Evolutionary conservation across 1,140 invertebrate species (phyloP), one percentile per base, ranked within the genome.

Genomic region (Drosophila parabipectinata): DNA sequence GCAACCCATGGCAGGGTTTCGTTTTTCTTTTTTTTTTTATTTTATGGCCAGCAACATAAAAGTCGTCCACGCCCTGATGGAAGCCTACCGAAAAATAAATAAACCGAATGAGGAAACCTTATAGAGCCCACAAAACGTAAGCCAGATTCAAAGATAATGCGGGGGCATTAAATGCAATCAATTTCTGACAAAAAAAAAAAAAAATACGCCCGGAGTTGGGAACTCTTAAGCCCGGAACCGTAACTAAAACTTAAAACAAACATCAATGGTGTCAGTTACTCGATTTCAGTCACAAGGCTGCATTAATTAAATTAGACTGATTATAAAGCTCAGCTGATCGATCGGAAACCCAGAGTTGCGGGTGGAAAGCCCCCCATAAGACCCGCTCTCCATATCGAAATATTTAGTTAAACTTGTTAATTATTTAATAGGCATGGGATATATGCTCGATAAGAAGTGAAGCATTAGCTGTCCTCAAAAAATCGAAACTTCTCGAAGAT

Each of bases 301-400:
- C 64, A 48, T 60, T 72, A 85, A 88, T 88, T 88, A 71, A 87
- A 87, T 87, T 87, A 87, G 83, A 82, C 75, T 72, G 71, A 51
- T 56, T 83, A 72, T 88, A 87, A 87, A 79, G 32, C 72, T 87
- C 82, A 87, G 58, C 78, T 85, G 82, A 85, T 88, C 75, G 82
- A 87, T 79, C 77, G 45, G 68, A 21, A 39, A 15, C 57, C 24
- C 3, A 21, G 18, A 32, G 64, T 61, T 37, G 41, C 66, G 79
- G 80, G 75, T 79, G 82, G 54, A 72, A 72, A 50, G 24, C 64
- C 15, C 32, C 61, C 12, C 3, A 44, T 55, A 68, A 68, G 39
- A 7, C 48, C 48, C 30, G 18, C 18, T 10, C 44, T 24, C 4
- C n/a, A 62, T 67, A 52, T 66, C 78, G 60, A 82, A 75, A 83